Percentiles rank a stretch among this genome's conserved stretches.
Evolutionary conservation across 2,113 vertebrate species (phyloP).

Genomic region (Aldabrachelys gigantea): DNA sequence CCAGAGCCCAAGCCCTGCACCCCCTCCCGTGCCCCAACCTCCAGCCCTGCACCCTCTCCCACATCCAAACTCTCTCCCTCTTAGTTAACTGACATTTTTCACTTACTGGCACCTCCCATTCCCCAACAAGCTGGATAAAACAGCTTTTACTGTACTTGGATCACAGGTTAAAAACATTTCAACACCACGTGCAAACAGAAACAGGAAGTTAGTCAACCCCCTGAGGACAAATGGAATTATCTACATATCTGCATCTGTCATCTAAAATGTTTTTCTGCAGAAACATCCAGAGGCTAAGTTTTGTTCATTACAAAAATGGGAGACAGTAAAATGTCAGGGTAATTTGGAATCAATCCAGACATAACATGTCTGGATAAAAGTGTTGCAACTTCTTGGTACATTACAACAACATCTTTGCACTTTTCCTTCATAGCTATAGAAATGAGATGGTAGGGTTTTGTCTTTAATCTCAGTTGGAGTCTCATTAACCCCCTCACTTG

Average conservation of each 20-base stretch:
- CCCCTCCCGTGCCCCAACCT: too few species aligned
- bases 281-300: not conserved
- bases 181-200: not conserved
- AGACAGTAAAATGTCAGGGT: not conserved
- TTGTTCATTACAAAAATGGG: constrained; percentile 7
- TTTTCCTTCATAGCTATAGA: not conserved
- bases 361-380: constrained; percentile 35
- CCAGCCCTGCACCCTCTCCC: too few species aligned
- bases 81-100: too few species aligned
- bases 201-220: not conserved
- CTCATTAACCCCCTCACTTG: not conserved
- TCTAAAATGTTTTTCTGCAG: not conserved
- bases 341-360: constrained; percentile 30
- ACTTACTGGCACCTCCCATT: too few species aligned
- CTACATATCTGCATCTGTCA: not conserved
- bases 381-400: not conserved
- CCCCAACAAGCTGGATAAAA: too few species aligned
- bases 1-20: accelerated
- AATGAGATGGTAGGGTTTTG: not conserved
- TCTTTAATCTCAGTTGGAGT: not conserved
- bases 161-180: not conserved
- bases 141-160: not conserved
- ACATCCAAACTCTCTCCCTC: too few species aligned
- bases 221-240: not conserved
- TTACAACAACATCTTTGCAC: not conserved